Base-by-base conservation (phyloP, 2,888 invertebrate species). In the Reticulitermes lucifugus region DNA sequence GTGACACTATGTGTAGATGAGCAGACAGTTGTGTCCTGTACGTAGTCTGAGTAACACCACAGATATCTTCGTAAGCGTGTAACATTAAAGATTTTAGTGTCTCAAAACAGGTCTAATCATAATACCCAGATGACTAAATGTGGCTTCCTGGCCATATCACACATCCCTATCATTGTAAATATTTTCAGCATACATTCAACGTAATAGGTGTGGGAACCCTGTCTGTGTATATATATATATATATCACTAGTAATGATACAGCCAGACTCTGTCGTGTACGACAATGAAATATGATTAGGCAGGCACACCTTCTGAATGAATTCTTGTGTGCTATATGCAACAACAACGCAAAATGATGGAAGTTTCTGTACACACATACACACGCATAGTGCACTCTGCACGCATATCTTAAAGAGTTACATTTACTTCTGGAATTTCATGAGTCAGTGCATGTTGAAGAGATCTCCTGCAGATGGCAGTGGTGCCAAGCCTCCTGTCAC, bases 401-500 rank as follows among this genome's bases (percentile, higher is more conserved):
- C 21, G 0, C 18, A 5, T 60, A 18, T 7, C 21, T 22, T 60
- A 60, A 35, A 35, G 14, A 60, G 60, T 60, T 21, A 22, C 25
- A n/a, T 60, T 60, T 21, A 21, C 18, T 60, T n/a, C 21, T 60
- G 60, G n/a, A 60, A 60, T 18, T 75, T 12, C 1, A 22, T 12
- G 21, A 59, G 29, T 84, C 84, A 91, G 88, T 93, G 93, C 88
- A 96, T 90, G 91, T 94, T 97, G 91, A 99, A 99, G 71, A 99
- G 93, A 91, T 99, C 98, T 2, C 98, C 98, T 65, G 98, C 98
- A 6, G 98, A 98, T 65, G 98, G 98, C 87, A 99, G 92, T 0
- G 99, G 98, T 59, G 98, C 97, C 70, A 98, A 91, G 14, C 98
- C 98, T 35, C 97, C 98, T 0, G 97, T 98, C 0, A 98, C 97